Conservation (phyloP, 1,140 invertebrate genomes). For the Piezodorus guildinii region DNA sequence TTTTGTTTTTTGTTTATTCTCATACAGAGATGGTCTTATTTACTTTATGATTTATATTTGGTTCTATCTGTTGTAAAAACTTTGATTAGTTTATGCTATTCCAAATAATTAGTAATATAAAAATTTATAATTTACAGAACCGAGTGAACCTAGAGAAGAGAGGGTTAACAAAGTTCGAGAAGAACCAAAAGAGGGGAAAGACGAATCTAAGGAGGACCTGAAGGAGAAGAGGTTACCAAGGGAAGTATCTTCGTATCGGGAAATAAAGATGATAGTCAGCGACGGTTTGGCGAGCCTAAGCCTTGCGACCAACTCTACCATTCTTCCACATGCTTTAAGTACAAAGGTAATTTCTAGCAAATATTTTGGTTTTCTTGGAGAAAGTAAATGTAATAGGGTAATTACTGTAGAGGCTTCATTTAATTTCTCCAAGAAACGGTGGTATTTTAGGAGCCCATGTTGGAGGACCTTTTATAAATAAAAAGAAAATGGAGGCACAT, state of each 20-base stretch:
- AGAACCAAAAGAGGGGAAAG: too few species aligned
- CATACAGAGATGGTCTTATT: too few species aligned
- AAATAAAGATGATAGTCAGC: neutral
- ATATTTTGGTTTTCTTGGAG: too few species aligned
- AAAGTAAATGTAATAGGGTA: too few species aligned
- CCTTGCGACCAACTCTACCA: neutral
- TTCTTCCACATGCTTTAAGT: neutral
- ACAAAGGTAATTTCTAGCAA: neutral
- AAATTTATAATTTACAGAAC: too few species aligned
- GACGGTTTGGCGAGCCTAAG: neutral
- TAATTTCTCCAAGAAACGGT: slow-evolving; percentile 50
- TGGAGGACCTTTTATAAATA: slow-evolving; percentile 94
- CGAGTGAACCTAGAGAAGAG: too few species aligned
- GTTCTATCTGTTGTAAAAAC: too few species aligned
- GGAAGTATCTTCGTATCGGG: neutral
- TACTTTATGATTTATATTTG: too few species aligned
- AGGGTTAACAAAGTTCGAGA: too few species aligned
- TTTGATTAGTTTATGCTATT: too few species aligned
- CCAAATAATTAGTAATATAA: too few species aligned
- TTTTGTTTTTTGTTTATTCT: too few species aligned
- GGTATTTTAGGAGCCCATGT: slow-evolving; percentile 77
- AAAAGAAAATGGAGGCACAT: slow-evolving; percentile 89
- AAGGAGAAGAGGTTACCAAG: neutral
- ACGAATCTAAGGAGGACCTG: neutral
- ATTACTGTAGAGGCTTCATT: slow-evolving; percentile 43